phyloP scores from a whole-genome alignment of 1,140 invertebrate genomes.

The Fopius arisanus region DNA sequence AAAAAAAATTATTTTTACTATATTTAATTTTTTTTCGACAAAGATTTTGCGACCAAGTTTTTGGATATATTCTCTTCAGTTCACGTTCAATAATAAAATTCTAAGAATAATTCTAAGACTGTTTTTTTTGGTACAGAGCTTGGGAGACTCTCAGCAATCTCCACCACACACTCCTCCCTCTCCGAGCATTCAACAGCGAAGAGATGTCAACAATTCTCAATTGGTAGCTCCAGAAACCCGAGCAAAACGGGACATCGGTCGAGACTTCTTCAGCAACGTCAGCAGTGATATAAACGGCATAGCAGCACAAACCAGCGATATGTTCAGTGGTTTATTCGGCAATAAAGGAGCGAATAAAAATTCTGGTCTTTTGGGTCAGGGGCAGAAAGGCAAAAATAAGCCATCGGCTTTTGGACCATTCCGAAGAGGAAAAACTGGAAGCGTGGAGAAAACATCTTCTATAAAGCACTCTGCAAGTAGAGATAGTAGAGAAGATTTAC shows the following conservation, averaged over 20 bases:
- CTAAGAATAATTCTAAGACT: not conserved
- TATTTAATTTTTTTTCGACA: no score
- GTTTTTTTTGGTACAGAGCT: conserved; percentile 42
- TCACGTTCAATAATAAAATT: not conserved
- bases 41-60: no score
- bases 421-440: conserved; percentile 74
- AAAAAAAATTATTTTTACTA: no score
- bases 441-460: conserved; percentile 89
- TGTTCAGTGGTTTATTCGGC: conserved; percentile 90
- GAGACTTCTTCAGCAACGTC: conserved; percentile 90
- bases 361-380: conserved; percentile 52
- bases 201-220: conserved; percentile 49
- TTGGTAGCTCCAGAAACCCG: conserved; percentile 55
- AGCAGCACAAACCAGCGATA: conserved; percentile 86
- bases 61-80: no score
- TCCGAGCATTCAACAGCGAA: conserved; percentile 13
- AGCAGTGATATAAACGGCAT: conserved; percentile 89
- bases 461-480: conserved; percentile 82
- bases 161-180: conserved; percentile 48
- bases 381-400: conserved; percentile 65
- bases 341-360: conserved; percentile 61
- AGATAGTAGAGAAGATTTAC: conserved; percentile 71
- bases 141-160: conserved; percentile 60
- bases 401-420: conserved; percentile 78
- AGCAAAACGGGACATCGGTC: conserved; percentile 64